phyloP scores from a whole-genome alignment of 2,797 vertebrate species.

The Gorsachius magnificus region DNA sequence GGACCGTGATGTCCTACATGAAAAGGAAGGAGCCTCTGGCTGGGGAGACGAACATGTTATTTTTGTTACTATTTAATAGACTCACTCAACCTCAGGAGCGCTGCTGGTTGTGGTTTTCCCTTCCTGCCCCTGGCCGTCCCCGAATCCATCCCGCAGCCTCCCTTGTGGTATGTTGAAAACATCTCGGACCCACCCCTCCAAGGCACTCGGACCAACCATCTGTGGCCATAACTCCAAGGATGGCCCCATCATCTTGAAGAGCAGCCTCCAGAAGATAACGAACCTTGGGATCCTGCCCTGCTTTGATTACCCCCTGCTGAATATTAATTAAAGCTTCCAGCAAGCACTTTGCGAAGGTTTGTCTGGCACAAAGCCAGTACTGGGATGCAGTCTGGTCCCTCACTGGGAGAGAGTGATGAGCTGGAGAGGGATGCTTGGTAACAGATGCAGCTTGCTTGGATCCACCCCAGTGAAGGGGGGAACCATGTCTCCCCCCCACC shows the following conservation, averaged over 20 bases:
- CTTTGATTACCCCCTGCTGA: background rate
- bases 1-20: background rate
- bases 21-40: background rate
- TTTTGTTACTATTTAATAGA: background rate
- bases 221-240: background rate
- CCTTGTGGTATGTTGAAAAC: background rate
- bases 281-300: background rate
- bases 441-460: background rate
- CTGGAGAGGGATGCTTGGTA: background rate
- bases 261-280: background rate
- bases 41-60: background rate
- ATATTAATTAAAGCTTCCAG: conserved; percentile 13
- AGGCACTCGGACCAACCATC: background rate
- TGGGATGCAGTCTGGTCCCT: background rate
- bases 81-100: rapidly evolving
- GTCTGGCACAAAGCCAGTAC: background rate
- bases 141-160: background rate
- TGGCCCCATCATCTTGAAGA: background rate
- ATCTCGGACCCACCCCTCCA: background rate
- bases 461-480: background rate
- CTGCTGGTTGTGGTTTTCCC: background rate
- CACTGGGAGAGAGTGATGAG: background rate
- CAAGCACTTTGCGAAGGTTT: background rate
- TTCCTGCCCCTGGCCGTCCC: background rate
- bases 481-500: rapidly evolving